A percentile compares a stretch with the other conserved stretches of the same genome.
These are phyloP conservation scores for Teleiodes luculella DNA, from an alignment of 2,888 invertebrate species.

Conservation along the genomic window DNA sequence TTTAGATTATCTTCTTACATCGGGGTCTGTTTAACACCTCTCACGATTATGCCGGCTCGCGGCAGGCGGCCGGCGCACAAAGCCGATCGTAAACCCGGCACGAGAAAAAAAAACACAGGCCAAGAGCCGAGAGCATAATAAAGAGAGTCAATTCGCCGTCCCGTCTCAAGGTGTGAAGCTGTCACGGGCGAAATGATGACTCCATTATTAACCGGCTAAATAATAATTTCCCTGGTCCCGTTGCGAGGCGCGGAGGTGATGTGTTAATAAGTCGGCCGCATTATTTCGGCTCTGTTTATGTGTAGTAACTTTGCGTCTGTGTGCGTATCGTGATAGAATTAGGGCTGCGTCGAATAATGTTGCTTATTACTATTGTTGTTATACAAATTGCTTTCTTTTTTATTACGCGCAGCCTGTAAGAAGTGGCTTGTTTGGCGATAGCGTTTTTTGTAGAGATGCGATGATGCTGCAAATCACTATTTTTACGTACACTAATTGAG, in stretches of 20 bases:
- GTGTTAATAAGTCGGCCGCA: constrained; percentile 54
- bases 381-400: constrained; percentile 14
- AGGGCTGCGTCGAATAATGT: constrained; percentile 14
- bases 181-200: constrained; percentile 73
- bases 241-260: constrained; percentile 51
- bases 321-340: constrained; percentile 16
- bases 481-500: background rate
- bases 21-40: constrained; percentile 62
- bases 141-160: constrained; percentile 65
- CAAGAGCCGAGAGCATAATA: constrained; percentile 52
- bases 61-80: constrained; percentile 48
- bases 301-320: background rate
- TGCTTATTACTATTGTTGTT: constrained; percentile 14
- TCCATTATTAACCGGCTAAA: constrained; percentile 74
- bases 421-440: constrained; percentile 2
- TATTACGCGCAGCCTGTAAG: background rate
- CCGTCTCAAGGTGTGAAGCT: constrained; percentile 74
- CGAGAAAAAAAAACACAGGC: constrained; percentile 46
- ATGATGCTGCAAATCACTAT: too few species aligned
- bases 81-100: constrained; percentile 59
- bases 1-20: constrained; percentile 56
- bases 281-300: constrained; percentile 30
- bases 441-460: background rate
- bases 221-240: constrained; percentile 61
- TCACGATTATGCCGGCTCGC: constrained; percentile 43